Percentiles rank a stretch among this genome's conserved stretches.
Evolutionary conservation across 1,140 invertebrate genomes (phyloP).

Genomic region (Drosophila nasuta): DNA sequence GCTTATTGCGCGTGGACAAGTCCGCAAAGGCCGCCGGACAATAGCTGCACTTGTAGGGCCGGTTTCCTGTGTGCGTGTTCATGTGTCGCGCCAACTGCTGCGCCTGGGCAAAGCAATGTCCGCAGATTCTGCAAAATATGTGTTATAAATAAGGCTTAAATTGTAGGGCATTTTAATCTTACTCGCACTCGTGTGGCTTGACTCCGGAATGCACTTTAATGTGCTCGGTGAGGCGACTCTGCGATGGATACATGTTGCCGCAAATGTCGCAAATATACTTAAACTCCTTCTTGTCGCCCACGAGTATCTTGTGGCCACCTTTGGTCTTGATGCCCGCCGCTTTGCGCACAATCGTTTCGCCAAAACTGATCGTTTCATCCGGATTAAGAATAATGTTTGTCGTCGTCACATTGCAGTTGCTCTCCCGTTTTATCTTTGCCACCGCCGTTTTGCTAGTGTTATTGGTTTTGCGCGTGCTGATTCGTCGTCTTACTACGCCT

Average conservation of each 20-base stretch:
- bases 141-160: not conserved
- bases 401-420: conserved; percentile 8
- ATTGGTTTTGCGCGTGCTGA: conserved; percentile 36
- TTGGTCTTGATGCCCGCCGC: conserved; percentile 64
- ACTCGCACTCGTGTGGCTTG: conserved; percentile 83
- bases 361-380: conserved; percentile 57
- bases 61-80: conserved; percentile 82
- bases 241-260: conserved; percentile 81
- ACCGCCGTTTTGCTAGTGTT: conserved; percentile 7
- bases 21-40: conserved; percentile 90
- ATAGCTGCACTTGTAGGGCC: conserved; percentile 89
- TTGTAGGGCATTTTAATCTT: conserved; percentile 26
- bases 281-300: conserved; percentile 73
- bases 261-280: conserved; percentile 83
- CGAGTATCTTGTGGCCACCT: conserved; percentile 68
- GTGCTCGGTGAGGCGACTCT: conserved; percentile 80
- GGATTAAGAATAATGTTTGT: conserved; percentile 48
- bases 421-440: conserved; percentile 43
- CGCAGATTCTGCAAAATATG: conserved; percentile 68
- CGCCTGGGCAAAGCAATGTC: conserved; percentile 75
- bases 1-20: conserved; percentile 87
- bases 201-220: conserved; percentile 82
- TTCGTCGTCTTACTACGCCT: conserved; percentile 39
- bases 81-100: conserved; percentile 80
- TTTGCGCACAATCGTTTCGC: conserved; percentile 53